Evolutionary conservation across 2,797 vertebrate species (phyloP), one percentile per base, ranked within the genome.

Genomic region (Manis pentadactyla): DNA sequence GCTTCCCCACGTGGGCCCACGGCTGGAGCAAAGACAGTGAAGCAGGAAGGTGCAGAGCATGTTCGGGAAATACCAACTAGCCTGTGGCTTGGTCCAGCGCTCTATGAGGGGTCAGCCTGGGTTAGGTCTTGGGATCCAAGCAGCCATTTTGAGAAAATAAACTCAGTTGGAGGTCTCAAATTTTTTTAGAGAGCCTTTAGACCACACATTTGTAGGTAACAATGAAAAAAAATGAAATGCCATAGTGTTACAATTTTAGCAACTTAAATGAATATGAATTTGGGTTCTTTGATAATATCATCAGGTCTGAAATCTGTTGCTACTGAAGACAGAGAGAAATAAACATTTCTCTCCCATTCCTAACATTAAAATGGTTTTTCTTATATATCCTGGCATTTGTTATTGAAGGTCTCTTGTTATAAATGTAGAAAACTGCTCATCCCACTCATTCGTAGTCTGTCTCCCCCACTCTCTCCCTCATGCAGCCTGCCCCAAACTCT

Each of bases 311-410:
- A 91, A 87, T 73, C 69, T 71, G n/a, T 87, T 92, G 19, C 42
- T 90, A 34, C 31, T 78, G 68, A 87, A 64, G 78, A 93, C 37
- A 59, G n/a, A 87, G 46, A 87, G 64, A 91, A 95, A 64, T 49
- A 74, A 19, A 77, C n/a, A 34, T 77, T 74, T 93, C 27, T 82
- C n/a, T 78, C 46, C 17, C 90, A 59, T 51, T 5, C 15, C 1
- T 2, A 57, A 15, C 73, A 71, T 83, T 64, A 87, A 34, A 63
- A 21, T 81, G 75, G 15, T 59, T 42, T 88, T 90, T 84, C 42
- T 59, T 64, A 31, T 49, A 90, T 31, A 87, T 79, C 51, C 42
- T 85, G 66, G 34, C 34, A 59, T 77, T 87, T n/a, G 5, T 77
- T 82, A 57, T 18, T 57, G 69, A 71, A 84, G 23, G 18, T 57